Evolutionary conservation across 2,888 invertebrate genomes (phyloP).

Genomic region (Thera britannica): DNA sequence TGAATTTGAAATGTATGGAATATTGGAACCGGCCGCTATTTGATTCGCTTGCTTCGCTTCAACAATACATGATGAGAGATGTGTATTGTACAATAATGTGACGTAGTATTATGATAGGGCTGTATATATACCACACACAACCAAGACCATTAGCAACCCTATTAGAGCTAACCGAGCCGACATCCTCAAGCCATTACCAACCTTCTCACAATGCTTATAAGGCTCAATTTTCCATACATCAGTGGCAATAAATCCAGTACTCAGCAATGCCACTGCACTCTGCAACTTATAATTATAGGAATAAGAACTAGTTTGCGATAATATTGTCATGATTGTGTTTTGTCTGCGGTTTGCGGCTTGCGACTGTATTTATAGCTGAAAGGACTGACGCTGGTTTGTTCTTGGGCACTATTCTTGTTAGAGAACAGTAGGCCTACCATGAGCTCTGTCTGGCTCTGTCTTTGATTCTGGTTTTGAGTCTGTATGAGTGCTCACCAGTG

Average conservation of each 20-base stretch:
- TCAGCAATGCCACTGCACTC: slow-evolving; percentile 23
- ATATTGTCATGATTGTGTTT: slow-evolving; percentile 23
- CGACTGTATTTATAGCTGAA: slow-evolving; percentile 11
- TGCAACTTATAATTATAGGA: slow-evolving; percentile 15
- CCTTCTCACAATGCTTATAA: neutral
- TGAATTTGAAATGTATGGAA: no score
- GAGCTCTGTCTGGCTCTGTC: no score
- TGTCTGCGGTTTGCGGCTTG: slow-evolving; percentile 28
- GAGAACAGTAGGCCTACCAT: no score
- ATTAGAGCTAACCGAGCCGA: slow-evolving; percentile 6
- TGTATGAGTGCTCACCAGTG: no score
- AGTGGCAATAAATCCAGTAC: slow-evolving; percentile 19
- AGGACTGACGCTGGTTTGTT: neutral
- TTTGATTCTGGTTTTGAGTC: no score
- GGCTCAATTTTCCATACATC: slow-evolving; percentile 7
- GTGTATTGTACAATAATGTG: neutral
- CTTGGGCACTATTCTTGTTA: neutral
- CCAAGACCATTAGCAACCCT: slow-evolving; percentile 18
- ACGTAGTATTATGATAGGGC: neutral
- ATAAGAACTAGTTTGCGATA: slow-evolving; percentile 30
- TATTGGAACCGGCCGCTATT: no score
- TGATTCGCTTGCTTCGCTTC: no score
- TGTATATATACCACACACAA: neutral
- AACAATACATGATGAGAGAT: neutral
- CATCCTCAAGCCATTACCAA: slow-evolving; percentile 8